Evolutionary conservation across 2,888 invertebrate genomes (phyloP).

Genomic region (Cephonodes hylas): DNA sequence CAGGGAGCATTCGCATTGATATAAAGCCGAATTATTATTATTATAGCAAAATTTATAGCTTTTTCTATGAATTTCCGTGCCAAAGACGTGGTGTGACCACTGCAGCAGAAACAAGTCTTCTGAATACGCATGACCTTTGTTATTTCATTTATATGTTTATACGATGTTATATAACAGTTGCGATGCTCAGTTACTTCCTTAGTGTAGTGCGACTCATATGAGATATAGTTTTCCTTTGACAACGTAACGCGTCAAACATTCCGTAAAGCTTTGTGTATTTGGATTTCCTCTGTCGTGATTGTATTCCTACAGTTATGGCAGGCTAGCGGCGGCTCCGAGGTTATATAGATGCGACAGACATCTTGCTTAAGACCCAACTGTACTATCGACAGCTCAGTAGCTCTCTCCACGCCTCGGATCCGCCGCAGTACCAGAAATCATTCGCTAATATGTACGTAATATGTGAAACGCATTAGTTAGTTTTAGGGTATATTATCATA

Average conservation of each 20-base stretch:
- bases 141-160: not conserved
- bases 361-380: no score
- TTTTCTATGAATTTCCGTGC: constrained; percentile 53
- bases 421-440: not conserved
- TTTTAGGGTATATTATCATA: constrained; percentile 3
- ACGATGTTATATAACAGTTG: not conserved
- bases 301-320: not conserved
- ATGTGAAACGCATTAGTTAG: constrained; percentile 12
- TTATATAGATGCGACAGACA: no score
- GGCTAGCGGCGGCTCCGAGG: not conserved
- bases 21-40: constrained; percentile 27
- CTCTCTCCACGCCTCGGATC: not conserved
- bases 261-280: constrained; percentile 11
- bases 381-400: no score
- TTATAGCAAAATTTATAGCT: constrained; percentile 22
- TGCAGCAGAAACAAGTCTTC: constrained; percentile 9
- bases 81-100: constrained; percentile 52
- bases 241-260: constrained; percentile 9
- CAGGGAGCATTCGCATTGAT: constrained; percentile 18
- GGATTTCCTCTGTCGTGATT: not conserved
- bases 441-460: constrained; percentile 16
- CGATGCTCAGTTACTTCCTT: not conserved
- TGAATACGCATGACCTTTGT: not conserved
- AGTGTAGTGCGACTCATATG: not conserved
- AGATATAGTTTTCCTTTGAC: constrained; percentile 8